These are phyloP conservation scores for Nysson spinosus DNA, from an alignment of 2,888 invertebrate species.

Conservation along the genomic window DNA sequence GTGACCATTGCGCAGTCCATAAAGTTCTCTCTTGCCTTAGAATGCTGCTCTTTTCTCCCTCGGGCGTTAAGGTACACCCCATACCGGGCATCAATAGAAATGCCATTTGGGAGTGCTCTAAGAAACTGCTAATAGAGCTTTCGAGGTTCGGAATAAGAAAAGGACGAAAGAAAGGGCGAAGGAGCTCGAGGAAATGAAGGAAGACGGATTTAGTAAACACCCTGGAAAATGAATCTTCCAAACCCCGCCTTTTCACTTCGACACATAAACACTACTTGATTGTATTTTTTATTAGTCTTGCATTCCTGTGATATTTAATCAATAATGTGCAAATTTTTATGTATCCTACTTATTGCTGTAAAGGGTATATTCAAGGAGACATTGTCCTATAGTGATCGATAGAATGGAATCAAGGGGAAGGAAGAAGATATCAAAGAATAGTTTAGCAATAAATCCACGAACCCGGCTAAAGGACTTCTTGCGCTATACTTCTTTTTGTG, in stretches of 20 bases:
- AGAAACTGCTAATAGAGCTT: slow-evolving; percentile 76
- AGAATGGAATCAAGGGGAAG: not conserved
- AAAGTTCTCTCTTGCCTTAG: slow-evolving; percentile 66
- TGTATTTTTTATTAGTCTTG: not conserved
- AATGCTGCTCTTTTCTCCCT: slow-evolving; percentile 63
- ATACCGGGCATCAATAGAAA: slow-evolving; percentile 71
- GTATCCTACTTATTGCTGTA: too few species aligned
- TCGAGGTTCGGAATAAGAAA: slow-evolving; percentile 44
- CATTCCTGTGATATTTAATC: not conserved
- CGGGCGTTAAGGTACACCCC: slow-evolving; percentile 60
- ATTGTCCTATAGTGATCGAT: too few species aligned
- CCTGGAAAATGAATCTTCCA: not conserved
- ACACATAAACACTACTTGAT: not conserved
- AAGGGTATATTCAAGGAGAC: too few species aligned
- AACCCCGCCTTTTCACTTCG: not conserved
- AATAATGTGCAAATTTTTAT: not conserved
- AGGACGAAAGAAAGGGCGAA: slow-evolving; percentile 25
- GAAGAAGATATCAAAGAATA: not conserved
- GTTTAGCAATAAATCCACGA: slow-evolving; percentile 2
- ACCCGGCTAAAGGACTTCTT: slow-evolving; percentile 27
- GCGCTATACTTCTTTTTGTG: slow-evolving; percentile 46
- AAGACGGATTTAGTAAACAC: slow-evolving; percentile 33
- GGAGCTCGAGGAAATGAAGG: slow-evolving; percentile 9
- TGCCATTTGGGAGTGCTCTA: slow-evolving; percentile 73
- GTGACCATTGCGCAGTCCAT: slow-evolving; percentile 70